Evolutionary conservation across 2,888 invertebrate genomes (phyloP).

Genomic region (Tiliacea aurago): DNA sequence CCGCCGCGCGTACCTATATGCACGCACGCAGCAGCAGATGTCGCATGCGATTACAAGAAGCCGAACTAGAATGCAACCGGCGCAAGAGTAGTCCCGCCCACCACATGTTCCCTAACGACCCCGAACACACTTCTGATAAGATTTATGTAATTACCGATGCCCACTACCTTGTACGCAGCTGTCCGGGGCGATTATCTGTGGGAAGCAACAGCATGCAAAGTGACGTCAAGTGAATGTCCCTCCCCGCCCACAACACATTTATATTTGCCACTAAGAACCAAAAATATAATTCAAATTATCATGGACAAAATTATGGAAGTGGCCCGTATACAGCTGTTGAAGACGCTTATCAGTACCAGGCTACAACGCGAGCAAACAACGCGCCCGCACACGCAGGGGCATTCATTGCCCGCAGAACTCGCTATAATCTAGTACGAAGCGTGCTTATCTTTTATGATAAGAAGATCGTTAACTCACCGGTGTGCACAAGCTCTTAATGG

Average conservation of each 20-base stretch:
- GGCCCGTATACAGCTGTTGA: background rate
- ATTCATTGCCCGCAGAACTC: constrained; percentile 19
- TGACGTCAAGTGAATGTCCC: background rate
- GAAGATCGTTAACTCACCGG: constrained; percentile 69
- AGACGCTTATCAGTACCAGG: constrained; percentile 10
- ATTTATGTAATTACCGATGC: constrained; percentile 73
- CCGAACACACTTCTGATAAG: constrained; percentile 29
- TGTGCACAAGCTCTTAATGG: constrained; percentile 88
- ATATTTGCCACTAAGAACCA: background rate
- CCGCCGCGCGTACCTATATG: background rate
- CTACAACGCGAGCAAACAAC: constrained; percentile 5
- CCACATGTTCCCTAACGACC: constrained; percentile 22
- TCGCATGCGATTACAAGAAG: constrained; percentile 16
- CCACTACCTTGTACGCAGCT: constrained; percentile 87
- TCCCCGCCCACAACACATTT: constrained; percentile 10
- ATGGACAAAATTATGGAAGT: background rate
- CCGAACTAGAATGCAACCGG: constrained; percentile 13
- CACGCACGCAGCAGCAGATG: constrained; percentile 16
- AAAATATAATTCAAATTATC: background rate
- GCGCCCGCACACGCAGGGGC: constrained; percentile 35
- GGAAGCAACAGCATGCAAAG: constrained; percentile 86
- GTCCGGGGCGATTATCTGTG: constrained; percentile 89
- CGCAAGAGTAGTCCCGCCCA: constrained; percentile 25
- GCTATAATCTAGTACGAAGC: constrained; percentile 2
- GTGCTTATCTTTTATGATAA: constrained; percentile 19